Evolutionary conservation across 2,888 invertebrate species (phyloP), one percentile per base, ranked within the genome.

Genomic region (Sinotaia quadrata): DNA sequence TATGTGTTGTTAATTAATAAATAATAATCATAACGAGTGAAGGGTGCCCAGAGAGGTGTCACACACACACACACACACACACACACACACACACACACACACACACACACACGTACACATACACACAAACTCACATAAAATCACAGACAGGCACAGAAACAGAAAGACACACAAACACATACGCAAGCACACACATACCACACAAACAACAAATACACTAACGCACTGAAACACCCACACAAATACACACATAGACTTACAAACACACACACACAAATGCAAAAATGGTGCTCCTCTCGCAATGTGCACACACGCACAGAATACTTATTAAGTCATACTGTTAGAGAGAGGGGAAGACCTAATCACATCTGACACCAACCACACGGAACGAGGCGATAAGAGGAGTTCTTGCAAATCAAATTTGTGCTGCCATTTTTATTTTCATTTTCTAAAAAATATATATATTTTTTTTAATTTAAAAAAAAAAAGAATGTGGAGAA

Each of bases 191-290:
- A 4, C 24, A 27, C 52, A 4, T 31, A 27, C 52, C 2, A 27
- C 15, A 27, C 18, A 27, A 52, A 27, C 2, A 27, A 52, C 52
- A 27, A 27, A 52, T 31, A 27, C 52, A 3, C 52, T 5, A 27
- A 3, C 52, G 31, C 52, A 2, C 52, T 29, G 29, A 27, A 27
- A 52, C 52, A 3, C 52, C 27, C 52, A 27, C 52, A 52, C 52
- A 27, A 27, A 52, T 31, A 27, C 52, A 52, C 52, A 27, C 52
- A 52, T 31, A 52, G 29, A 52, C 52, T 5, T 31, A 29, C 52
- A 52, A 27, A 52, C 52, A 52, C 52, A 29, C 52, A 52, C 52
- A 52, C 52, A 24, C 52, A 52, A 27, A 24, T 31, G 18, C 52
- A 24, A 27, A 24, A 27, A 24, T 31, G 18, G 29, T 21, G 29